These are phyloP conservation scores for Belonocnema kinseyi DNA, from an alignment of 1,140 invertebrate species.

Conservation along the genomic window DNA sequence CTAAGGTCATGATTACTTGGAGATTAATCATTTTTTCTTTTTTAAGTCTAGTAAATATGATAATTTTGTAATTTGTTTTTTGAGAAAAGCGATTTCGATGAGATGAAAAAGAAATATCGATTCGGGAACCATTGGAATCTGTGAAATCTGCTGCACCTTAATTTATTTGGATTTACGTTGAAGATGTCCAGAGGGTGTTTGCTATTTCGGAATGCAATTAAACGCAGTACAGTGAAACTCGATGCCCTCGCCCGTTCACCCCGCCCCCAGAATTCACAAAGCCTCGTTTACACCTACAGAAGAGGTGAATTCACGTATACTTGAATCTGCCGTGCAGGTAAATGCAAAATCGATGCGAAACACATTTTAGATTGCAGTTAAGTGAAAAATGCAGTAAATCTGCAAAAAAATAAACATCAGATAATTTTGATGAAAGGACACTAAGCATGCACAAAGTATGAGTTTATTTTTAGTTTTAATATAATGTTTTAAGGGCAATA, in stretches of 20 bases:
- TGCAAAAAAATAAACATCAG: too few species aligned
- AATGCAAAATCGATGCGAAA: neutral
- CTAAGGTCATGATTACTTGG: too few species aligned
- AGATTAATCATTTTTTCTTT: too few species aligned
- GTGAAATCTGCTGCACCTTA: slow-evolving; percentile 21
- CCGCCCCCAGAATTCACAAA: slow-evolving; percentile 6
- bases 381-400: too few species aligned
- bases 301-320: slow-evolving; percentile 3
- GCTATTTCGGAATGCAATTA: slow-evolving; percentile 72
- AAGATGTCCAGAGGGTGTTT: slow-evolving; percentile 39
- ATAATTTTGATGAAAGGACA: too few species aligned
- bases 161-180: slow-evolving; percentile 35
- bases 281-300: slow-evolving; percentile 14
- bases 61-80: too few species aligned
- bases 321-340: neutral
- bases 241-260: slow-evolving; percentile 47
- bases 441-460: too few species aligned
- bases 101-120: neutral
- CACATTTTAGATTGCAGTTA: neutral
- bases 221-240: slow-evolving; percentile 69
- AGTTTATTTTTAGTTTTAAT: too few species aligned
- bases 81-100: too few species aligned
- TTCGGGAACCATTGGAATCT: neutral
- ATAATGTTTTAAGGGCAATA: too few species aligned
- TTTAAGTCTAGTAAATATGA: too few species aligned